Percentiles rank a stretch among this genome's conserved stretches.
These are phyloP conservation scores for Nerophis lumbriciformis DNA, from an alignment of 2,113 vertebrate species.

Conservation along the genomic window DNA sequence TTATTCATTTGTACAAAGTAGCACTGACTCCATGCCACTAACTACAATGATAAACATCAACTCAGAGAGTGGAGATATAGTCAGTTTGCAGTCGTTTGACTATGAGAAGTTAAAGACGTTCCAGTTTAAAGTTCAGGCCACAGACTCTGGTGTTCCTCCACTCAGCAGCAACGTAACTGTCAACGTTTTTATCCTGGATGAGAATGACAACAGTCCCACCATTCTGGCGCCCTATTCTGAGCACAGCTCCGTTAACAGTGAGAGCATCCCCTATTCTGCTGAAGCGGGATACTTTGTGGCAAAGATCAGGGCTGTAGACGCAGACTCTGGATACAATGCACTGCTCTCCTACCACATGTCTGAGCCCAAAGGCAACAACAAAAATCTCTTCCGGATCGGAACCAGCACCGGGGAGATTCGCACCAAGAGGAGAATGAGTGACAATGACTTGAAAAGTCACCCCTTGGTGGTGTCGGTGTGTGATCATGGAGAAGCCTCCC, in stretches of 20 bases:
- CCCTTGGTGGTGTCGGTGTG: conserved; percentile 36
- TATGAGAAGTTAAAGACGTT: conserved; percentile 56
- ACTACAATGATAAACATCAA: conserved; percentile 57
- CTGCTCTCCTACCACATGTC: conserved; percentile 68
- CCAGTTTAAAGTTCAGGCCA: conserved; percentile 60
- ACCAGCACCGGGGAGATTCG: conserved; percentile 43
- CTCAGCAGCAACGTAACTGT: conserved; percentile 63
- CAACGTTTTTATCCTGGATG: conserved; percentile 54
- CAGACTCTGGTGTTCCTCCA: conserved; percentile 60
- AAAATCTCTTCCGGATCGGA: conserved; percentile 30
- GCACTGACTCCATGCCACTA: conserved; percentile 15
- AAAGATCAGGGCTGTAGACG: conserved; percentile 75
- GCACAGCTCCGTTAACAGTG: conserved; percentile 48
- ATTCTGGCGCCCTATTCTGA: conserved; percentile 53
- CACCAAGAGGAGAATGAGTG: conserved; percentile 42
- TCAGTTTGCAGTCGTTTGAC: conserved; percentile 60
- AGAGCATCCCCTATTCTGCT: conserved; percentile 66
- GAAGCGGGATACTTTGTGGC: conserved; percentile 70
- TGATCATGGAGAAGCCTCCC: conserved; percentile 41
- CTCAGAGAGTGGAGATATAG: conserved; percentile 55
- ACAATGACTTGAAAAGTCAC: conserved; percentile 43
- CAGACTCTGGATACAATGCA: conserved; percentile 70
- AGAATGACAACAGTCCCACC: conserved; percentile 51
- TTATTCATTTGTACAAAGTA: conserved; percentile 43
- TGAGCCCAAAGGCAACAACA: conserved; percentile 64